Evolutionary conservation across 2,113 vertebrate species (phyloP).

Genomic region (Syngnathus floridae): DNA sequence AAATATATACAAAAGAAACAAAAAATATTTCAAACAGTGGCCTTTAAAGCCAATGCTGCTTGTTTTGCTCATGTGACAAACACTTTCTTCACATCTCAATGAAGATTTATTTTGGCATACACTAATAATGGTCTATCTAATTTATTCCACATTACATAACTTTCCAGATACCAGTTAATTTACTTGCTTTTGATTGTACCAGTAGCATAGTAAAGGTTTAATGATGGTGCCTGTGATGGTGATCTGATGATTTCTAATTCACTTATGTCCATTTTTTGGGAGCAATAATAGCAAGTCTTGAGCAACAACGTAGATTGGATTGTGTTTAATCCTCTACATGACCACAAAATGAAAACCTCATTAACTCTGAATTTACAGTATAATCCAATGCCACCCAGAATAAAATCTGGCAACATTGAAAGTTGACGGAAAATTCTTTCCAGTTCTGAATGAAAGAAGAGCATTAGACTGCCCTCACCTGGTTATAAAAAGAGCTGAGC

Average conservation of each 20-base stretch:
- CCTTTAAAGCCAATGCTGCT: background rate
- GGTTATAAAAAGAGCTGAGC: background rate
- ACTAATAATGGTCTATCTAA: background rate
- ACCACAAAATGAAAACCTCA: background rate
- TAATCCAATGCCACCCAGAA: background rate
- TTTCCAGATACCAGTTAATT: background rate
- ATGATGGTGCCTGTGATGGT: background rate
- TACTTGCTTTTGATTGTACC: background rate
- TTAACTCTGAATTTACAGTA: background rate
- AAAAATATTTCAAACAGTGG: background rate
- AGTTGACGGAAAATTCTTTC: background rate
- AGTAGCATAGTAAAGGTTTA: background rate
- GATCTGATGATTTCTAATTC: background rate
- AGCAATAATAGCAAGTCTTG: background rate
- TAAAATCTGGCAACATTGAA: background rate
- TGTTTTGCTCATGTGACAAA: background rate
- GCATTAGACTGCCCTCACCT: slow-evolving; percentile 40
- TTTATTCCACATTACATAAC: background rate
- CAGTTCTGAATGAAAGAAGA: slow-evolving; percentile 2
- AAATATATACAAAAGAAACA: background rate
- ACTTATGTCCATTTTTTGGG: background rate
- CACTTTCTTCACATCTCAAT: background rate
- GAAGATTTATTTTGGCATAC: background rate
- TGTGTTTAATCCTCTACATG: background rate
- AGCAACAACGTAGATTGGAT: background rate